A percentile compares a stretch with the other conserved stretches of the same genome.
phyloP scores from a whole-genome alignment of 2,797 vertebrate species.

The Fistularia tabacaria region DNA sequence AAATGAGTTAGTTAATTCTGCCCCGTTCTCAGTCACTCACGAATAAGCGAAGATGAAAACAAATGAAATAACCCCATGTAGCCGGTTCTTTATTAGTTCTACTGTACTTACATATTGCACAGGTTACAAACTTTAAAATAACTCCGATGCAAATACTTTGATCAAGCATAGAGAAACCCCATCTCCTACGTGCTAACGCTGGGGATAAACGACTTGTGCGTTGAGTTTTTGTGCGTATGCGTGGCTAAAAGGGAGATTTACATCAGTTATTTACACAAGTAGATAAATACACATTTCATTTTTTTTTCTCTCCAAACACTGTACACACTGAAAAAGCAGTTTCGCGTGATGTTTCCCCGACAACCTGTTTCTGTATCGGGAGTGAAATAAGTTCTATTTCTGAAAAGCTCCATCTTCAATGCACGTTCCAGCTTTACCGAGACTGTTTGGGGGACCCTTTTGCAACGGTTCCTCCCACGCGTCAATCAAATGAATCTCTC shows the following conservation, averaged over 20 bases:
- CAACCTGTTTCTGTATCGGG: slow-evolving; percentile 11
- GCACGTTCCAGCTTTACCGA: too few relatives aligned
- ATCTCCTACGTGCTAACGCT: slow-evolving; percentile 23
- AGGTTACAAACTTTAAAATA: slow-evolving; percentile 37
- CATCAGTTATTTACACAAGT: slow-evolving; percentile 60
- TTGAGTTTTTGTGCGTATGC: slow-evolving; percentile 15
- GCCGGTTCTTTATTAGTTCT: slow-evolving; percentile 47
- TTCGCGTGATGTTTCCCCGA: slow-evolving; percentile 35
- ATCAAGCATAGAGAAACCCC: slow-evolving; percentile 19
- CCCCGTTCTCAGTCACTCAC: too few relatives aligned
- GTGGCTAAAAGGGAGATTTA: slow-evolving; percentile 57
- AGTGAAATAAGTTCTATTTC: neutral
- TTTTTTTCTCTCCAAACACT: slow-evolving; percentile 21
- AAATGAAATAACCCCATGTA: too few relatives aligned
- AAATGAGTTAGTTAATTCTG: too few relatives aligned
- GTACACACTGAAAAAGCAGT: slow-evolving; percentile 55
- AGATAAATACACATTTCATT: slow-evolving; percentile 56
- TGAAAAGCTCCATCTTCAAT: too few relatives aligned
- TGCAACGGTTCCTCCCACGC: too few relatives aligned
- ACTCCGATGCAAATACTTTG: slow-evolving; percentile 30
- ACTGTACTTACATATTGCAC: slow-evolving; percentile 63
- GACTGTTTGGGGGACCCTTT: too few relatives aligned
- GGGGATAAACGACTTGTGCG: slow-evolving; percentile 63
- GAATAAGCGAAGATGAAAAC: too few relatives aligned
- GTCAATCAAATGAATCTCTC: too few relatives aligned